phyloP scores from a whole-genome alignment of 1,140 invertebrate genomes.

The Sycophaga agraensis region DNA sequence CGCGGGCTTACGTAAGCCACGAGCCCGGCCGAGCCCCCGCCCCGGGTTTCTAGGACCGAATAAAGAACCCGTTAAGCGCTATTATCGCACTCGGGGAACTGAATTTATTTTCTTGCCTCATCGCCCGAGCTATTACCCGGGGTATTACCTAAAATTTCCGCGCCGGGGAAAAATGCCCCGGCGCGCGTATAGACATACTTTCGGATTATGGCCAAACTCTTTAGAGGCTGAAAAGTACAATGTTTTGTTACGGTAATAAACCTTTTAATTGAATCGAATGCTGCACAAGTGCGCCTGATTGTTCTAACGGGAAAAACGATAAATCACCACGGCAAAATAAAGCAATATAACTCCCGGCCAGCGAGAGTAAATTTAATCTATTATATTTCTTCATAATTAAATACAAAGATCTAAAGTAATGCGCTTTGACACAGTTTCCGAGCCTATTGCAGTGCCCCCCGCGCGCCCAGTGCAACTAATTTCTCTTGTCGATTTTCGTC shows the following conservation, averaged over 20 bases:
- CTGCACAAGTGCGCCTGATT: neutral
- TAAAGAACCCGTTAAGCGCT: constrained; percentile 3
- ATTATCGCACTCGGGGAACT: constrained; percentile 3
- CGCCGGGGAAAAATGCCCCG: neutral
- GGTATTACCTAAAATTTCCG: constrained; percentile 12
- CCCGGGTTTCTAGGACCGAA: neutral
- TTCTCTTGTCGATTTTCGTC: too few relatives aligned
- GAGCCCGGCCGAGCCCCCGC: too few relatives aligned
- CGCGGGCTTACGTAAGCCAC: neutral
- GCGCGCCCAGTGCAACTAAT: too few relatives aligned
- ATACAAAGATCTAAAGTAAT: too few relatives aligned
- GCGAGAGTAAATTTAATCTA: neutral
- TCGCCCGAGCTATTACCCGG: too few relatives aligned
- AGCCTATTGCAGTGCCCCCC: too few relatives aligned
- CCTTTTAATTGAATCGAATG: constrained; percentile 12
- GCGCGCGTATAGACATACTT: neutral
- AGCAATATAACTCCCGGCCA: neutral
- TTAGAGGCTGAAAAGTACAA: neutral
- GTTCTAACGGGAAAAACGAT: constrained; percentile 7
- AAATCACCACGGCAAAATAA: constrained; percentile 9
- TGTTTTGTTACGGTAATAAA: constrained; percentile 2
- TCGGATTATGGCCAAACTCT: neutral
- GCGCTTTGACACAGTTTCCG: too few relatives aligned
- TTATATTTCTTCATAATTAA: too few relatives aligned
- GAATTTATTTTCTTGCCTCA: neutral